Evolutionary conservation across 2,113 vertebrate species (phyloP).

Genomic region (Tragelaphus strepsiceros): DNA sequence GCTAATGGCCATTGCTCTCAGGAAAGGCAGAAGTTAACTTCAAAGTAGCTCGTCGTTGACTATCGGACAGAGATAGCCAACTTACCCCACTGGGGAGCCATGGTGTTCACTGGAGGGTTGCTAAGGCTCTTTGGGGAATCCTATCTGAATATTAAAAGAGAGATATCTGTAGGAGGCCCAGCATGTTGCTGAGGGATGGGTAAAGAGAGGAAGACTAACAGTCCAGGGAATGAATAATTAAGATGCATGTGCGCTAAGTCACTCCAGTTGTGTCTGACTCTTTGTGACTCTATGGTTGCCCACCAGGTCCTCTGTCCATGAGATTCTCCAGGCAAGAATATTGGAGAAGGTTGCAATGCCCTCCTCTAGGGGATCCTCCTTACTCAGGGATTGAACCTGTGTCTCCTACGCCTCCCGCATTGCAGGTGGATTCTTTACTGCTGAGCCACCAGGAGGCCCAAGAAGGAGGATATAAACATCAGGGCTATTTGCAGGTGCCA

Average conservation of each 20-base stretch:
- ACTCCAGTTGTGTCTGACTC: not conserved
- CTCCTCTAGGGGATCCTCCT: not conserved
- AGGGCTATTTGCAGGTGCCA: not conserved
- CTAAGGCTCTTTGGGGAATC: not conserved
- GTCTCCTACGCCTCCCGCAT: not conserved
- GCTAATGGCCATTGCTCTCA: slow-evolving; percentile 18
- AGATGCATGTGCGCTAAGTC: not conserved
- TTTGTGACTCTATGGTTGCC: not conserved
- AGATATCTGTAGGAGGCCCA: not conserved
- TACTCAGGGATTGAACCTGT: not conserved
- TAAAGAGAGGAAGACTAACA: not conserved
- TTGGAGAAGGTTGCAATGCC: not conserved
- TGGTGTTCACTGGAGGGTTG: not conserved
- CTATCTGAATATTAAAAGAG: not conserved
- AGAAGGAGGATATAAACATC: not conserved
- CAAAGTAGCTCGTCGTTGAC: not conserved
- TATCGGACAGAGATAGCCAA: not conserved
- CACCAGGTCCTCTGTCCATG: not conserved
- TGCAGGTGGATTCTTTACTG: not conserved
- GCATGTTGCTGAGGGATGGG: not conserved
- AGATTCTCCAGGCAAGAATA: not conserved
- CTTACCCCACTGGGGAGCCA: not conserved
- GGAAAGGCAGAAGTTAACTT: not conserved
- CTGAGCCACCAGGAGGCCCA: not conserved
- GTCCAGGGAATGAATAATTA: not conserved